Base-by-base conservation (phyloP, 2,113 vertebrate genomes). In the Loxodonta africana region DNA sequence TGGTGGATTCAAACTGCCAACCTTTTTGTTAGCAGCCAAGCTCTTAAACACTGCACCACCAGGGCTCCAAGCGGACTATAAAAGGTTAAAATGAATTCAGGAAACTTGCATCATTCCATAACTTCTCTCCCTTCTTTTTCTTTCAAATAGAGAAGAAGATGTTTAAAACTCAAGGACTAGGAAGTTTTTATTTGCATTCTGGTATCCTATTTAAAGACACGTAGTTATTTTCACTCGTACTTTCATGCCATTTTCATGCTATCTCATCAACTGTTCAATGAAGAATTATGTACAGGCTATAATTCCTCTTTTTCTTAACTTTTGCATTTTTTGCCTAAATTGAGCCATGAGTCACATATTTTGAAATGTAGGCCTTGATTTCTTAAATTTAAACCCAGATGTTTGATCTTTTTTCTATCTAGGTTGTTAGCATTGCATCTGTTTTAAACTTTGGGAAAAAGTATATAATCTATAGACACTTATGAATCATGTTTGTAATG, bases 211-310 rank as follows among this genome's bases (percentile, higher is more conserved):
- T 96, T 97, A 95, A 96, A 93, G 80, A 69, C 51, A 12, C 62
- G 91, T 63, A 67, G 90, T 93, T 87, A 90, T 96, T 96, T 97
- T 94, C 76, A 94, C 30, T 17, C 53, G 74, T 28, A 89, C 57
- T 92, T 96, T 86, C 69, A 93, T 48, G 46, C 53, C 57, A 83
- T 93, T 96, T 95, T 87, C 46, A 83, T 25, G 78, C 78, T 69
- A 73, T 86, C 92, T 88, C 92, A 95, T 96, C 94, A 97, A n/a
- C 67, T 85, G 91, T 85, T 91, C 87, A 96, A 95, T 94, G 96
- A 96, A 94, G 46, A 95, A 82, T 93, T 94, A 86, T 83, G 63
- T 57, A 28, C 46, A 96, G 6, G 41, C 28, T 92, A 60, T 85
- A 86, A 73, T 93, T 92, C 77, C 0, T 90, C 60, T 93, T 89